Conservation (phyloP, 2,113 vertebrate genomes). For the Tragelaphus imberbis region DNA sequence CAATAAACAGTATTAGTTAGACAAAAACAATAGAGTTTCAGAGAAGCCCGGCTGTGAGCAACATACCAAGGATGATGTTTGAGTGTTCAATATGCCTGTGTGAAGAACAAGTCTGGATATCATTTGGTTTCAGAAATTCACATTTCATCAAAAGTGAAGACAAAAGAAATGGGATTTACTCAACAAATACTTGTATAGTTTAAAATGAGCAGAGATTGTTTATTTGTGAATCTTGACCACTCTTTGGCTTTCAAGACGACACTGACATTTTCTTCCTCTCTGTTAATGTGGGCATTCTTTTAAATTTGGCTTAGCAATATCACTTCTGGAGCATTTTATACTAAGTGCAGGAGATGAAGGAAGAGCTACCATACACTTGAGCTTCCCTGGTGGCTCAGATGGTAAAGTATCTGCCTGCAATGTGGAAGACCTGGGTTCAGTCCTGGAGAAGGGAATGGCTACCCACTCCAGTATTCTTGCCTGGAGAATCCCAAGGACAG, state of each 20-base stretch:
- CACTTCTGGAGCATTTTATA: not conserved
- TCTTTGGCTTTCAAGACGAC: not conserved
- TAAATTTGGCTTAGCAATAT: not conserved
- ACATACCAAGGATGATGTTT: not conserved
- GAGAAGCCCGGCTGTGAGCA: not conserved
- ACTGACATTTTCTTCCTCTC: not conserved
- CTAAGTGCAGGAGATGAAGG: not conserved
- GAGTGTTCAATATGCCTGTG: not conserved
- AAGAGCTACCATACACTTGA: not conserved
- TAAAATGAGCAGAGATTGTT: constrained; percentile 6
- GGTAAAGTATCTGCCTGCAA: not conserved
- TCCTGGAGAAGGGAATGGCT: not conserved
- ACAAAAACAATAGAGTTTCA: not conserved
- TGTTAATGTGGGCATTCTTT: not conserved
- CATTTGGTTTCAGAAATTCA: not conserved
- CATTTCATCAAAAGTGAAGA: not conserved
- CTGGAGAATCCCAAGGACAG: not conserved
- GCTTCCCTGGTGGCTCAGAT: not conserved
- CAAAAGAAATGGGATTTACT: not conserved
- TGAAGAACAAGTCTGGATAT: not conserved
- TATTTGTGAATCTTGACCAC: not conserved
- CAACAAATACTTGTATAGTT: not conserved
- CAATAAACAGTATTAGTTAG: not conserved
- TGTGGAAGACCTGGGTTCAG: not conserved
- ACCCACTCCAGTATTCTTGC: not conserved